Evolutionary conservation across 2,888 invertebrate genomes (phyloP), one percentile per base, ranked within the genome.

Genomic region (Lamellibrachia columna): DNA sequence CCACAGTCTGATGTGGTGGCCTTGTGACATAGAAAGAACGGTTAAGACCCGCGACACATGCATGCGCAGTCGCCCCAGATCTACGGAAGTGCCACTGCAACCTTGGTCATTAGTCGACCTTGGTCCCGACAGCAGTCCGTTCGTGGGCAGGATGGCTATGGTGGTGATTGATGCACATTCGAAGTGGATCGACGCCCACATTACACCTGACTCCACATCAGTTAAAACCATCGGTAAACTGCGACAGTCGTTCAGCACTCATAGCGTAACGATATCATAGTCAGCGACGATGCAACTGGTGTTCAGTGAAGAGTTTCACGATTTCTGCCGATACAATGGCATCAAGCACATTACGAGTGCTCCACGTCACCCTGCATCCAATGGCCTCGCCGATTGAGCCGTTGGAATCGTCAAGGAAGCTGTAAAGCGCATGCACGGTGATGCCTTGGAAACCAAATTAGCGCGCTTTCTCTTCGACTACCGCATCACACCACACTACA

Each of bases 81-180:
- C 94, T 28, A n/a, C 94, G 53, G 93, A 92, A 28, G 93, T 94
- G 28, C 94, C 95, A 1, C 90, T 95, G 11, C 94, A 95, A 91
- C 94, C 94, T 7, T 95, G 95, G 95, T 93, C 94, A 91, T 94
- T 8, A 1, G 92, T 91, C 95, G 93, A 60, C 94, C 94, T n/a
- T 95, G 95, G 95, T 92, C 92, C 11, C 92, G 95, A 11, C 22
- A 95, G 1, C 95, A 95, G 94, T 52, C 94, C 93, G 58, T 92
- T 94, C 90, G 7, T 92, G 90, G 94, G 93, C 4, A 91, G 92
- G 90, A 94, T 93, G 92, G 94, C 93, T 91, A 92, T 95, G 15
- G 92, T 95, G 8, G 53, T 94, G 9, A 92, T 94, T 4, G 94
- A 95, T 90, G 94, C 94, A 2, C 91, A 94, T 90, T 94, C 94